Evolutionary conservation across 2,113 vertebrate species (phyloP).

Genomic region (Rynchops niger): DNA sequence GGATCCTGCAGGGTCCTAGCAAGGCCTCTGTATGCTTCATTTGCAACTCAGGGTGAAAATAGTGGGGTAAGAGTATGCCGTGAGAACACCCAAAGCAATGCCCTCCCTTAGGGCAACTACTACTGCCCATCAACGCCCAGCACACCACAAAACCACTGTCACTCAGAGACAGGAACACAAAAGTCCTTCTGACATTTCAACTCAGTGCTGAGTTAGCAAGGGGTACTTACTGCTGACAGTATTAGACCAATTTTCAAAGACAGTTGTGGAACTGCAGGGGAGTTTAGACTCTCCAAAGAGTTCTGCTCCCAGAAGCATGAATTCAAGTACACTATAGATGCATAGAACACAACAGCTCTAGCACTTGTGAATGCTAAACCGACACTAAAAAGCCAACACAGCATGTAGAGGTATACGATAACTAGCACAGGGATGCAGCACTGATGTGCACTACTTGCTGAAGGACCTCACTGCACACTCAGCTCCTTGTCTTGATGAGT

Average conservation of each 20-base stretch:
- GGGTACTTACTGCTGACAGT: neutral
- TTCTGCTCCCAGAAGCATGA: neutral
- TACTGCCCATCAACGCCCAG: neutral
- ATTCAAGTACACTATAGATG: neutral
- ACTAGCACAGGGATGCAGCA: neutral
- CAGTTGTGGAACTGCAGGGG: neutral
- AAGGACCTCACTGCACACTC: neutral
- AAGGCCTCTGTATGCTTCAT: neutral
- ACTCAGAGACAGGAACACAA: neutral
- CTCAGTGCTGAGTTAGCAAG: neutral
- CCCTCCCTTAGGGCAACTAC: neutral
- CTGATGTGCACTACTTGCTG: accelerated
- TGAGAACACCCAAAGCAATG: neutral
- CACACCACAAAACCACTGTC: neutral
- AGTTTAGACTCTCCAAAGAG: neutral
- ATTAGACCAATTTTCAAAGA: neutral
- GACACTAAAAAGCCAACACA: neutral
- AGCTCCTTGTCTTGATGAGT: neutral
- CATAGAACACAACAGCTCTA: neutral
- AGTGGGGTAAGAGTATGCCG: neutral
- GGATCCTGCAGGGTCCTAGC: accelerated
- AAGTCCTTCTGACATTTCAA: neutral
- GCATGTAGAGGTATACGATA: neutral
- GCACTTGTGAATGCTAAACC: neutral
- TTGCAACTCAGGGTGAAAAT: neutral